Conservation (phyloP, 2,888 invertebrate genomes). For the Merodon equestris region DNA sequence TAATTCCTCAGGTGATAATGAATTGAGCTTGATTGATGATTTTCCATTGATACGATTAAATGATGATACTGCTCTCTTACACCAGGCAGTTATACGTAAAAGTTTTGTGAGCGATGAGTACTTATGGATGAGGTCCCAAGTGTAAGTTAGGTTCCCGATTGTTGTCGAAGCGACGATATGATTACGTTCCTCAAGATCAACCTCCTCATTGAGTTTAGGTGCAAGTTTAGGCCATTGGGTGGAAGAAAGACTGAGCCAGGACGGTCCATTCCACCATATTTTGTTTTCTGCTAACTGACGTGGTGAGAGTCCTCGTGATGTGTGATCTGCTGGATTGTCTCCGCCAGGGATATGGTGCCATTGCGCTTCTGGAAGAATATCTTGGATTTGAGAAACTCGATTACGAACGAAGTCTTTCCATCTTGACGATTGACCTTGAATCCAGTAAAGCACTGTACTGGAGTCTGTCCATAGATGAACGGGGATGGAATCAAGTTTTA, state of each 20-base stretch:
- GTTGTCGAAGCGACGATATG: not conserved
- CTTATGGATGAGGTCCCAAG: slow-evolving; percentile 20
- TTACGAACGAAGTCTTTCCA: not conserved
- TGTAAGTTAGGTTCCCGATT: not conserved
- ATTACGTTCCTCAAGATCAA: slow-evolving; percentile 13
- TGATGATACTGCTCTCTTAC: too few relatives aligned
- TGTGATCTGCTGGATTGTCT: slow-evolving; percentile 11
- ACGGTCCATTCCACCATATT: slow-evolving; percentile 5
- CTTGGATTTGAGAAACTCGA: not conserved
- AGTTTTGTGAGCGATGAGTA: slow-evolving; percentile 3
- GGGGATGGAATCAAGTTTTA: not conserved
- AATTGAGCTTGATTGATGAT: not conserved
- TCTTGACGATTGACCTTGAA: not conserved
- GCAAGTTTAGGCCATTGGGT: slow-evolving; percentile 3
- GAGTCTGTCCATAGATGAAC: not conserved
- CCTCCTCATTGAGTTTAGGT: not conserved
- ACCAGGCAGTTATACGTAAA: slow-evolving; percentile 1
- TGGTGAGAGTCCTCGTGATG: slow-evolving; percentile 2
- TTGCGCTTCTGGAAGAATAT: not conserved
- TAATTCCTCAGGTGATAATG: too few relatives aligned
- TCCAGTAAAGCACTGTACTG: not conserved
- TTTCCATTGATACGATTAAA: not conserved
- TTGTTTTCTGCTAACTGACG: slow-evolving; percentile 7
- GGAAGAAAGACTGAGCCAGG: not conserved
- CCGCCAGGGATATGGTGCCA: not conserved